phyloP scores from a whole-genome alignment of 2,888 invertebrate genomes.

The Abrostola tripartita region DNA sequence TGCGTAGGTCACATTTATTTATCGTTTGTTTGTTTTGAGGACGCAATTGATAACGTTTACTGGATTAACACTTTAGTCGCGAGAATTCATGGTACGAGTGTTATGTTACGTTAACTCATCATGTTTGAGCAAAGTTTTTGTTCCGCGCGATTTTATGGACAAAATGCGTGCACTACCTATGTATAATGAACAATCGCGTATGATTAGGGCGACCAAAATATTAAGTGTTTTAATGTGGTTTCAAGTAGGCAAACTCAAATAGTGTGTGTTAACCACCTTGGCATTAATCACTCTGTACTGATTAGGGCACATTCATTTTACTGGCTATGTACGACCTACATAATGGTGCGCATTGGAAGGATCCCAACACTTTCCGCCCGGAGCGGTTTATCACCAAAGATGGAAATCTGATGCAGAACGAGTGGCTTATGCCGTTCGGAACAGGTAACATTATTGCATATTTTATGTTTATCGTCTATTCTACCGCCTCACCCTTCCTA shows the following conservation, averaged over 20 bases:
- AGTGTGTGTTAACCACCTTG: background rate
- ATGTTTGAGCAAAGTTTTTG: background rate
- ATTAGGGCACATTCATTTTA: constrained; percentile 88
- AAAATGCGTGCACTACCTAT: too few relatives aligned
- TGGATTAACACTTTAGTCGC: background rate
- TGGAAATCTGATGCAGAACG: constrained; percentile 84
- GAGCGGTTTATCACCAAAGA: constrained; percentile 89
- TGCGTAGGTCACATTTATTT: background rate
- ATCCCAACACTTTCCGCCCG: constrained; percentile 89
- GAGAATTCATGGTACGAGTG: background rate
- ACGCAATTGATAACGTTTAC: background rate
- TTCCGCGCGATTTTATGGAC: background rate
- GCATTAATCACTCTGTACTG: constrained; percentile 13
- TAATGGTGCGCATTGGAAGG: constrained; percentile 89
- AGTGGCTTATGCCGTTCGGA: constrained; percentile 80
- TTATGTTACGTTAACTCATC: background rate
- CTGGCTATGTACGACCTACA: constrained; percentile 89
- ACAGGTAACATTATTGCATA: constrained; percentile 79
- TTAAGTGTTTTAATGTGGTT: too few relatives aligned
- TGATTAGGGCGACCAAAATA: too few relatives aligned
- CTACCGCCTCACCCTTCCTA: background rate
- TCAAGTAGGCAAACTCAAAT: background rate
- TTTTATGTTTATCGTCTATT: background rate
- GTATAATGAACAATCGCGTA: too few relatives aligned
- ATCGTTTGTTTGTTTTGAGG: background rate